phyloP scores from a whole-genome alignment of 2,113 vertebrate genomes.

The Nesogale talazaci region DNA sequence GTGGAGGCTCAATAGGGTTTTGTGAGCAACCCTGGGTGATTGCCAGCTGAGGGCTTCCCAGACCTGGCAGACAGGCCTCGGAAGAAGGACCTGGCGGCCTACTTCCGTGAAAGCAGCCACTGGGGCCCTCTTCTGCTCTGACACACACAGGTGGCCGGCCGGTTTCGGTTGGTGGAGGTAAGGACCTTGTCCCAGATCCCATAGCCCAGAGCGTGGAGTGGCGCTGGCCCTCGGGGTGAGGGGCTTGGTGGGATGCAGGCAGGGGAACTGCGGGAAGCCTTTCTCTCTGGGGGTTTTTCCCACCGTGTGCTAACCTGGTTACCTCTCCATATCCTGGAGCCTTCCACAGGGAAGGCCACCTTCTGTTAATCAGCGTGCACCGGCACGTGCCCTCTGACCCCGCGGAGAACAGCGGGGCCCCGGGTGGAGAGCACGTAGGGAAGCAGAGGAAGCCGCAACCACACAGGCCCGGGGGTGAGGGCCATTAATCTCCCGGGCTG shows the following conservation, averaged over 20 bases:
- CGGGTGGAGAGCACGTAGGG: conserved; percentile 46
- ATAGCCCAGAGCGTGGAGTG: not conserved
- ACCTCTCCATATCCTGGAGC: not conserved
- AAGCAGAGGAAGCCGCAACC: conserved; percentile 79
- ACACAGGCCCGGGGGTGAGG: conserved; percentile 79
- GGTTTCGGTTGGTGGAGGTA: not conserved
- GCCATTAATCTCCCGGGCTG: conserved; percentile 86
- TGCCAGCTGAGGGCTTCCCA: not conserved
- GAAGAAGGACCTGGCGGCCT: not conserved
- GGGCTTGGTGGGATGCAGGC: not conserved
- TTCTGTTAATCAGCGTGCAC: not conserved
- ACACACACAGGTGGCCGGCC: not conserved
- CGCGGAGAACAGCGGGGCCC: not conserved
- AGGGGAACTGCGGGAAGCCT: not conserved
- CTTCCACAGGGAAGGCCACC: conserved; percentile 1
- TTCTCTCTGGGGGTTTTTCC: not conserved
- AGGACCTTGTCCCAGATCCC: not conserved
- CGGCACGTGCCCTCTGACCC: conserved; percentile 39
- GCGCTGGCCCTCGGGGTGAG: not conserved
- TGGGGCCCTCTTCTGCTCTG: not conserved
- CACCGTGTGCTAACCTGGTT: conserved; percentile 13
- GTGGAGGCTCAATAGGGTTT: not conserved
- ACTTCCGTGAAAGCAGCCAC: not conserved
- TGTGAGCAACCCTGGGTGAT: not conserved
- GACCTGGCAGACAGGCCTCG: not conserved